These are phyloP conservation scores for Drosophila anomalata DNA, from an alignment of 2,888 invertebrate species.

Conservation along the genomic window DNA sequence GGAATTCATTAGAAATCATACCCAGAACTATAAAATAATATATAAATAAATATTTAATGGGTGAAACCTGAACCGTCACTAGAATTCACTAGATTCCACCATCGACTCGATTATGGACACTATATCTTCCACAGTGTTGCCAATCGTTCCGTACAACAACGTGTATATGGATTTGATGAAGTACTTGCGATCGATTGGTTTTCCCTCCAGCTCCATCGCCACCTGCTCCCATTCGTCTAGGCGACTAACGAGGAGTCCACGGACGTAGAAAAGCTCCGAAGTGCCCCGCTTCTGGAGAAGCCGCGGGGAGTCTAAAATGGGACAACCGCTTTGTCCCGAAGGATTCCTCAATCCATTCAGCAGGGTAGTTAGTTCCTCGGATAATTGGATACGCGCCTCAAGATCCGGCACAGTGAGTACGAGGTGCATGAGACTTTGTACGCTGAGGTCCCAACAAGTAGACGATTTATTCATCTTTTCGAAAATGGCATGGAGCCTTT, in stretches of 20 bases:
- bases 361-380: conserved; percentile 36
- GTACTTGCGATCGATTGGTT: conserved; percentile 44
- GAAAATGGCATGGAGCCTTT: conserved; percentile 39
- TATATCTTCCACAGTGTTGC: conserved; percentile 71
- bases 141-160: conserved; percentile 64
- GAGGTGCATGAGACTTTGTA: conserved; percentile 40
- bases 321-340: no score
- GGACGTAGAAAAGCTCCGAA: conserved; percentile 61
- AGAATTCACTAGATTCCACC: not conserved
- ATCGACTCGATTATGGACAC: conserved; percentile 74
- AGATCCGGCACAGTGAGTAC: conserved; percentile 29
- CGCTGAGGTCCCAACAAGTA: conserved; percentile 56
- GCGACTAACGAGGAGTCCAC: conserved; percentile 59
- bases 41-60: not conserved
- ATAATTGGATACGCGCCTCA: conserved; percentile 18
- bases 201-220: conserved; percentile 32
- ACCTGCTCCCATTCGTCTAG: conserved; percentile 71
- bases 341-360: conserved; percentile 30
- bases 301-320: conserved; percentile 1
- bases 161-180: conserved; percentile 68
- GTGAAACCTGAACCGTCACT: not conserved
- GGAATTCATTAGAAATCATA: no score
- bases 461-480: not conserved
- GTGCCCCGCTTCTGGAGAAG: conserved; percentile 47
- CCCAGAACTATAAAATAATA: no score